A percentile compares a stretch with the other conserved stretches of the same genome.
Conservation (phyloP, 1,140 invertebrate species). For the Bombus ignitus region DNA sequence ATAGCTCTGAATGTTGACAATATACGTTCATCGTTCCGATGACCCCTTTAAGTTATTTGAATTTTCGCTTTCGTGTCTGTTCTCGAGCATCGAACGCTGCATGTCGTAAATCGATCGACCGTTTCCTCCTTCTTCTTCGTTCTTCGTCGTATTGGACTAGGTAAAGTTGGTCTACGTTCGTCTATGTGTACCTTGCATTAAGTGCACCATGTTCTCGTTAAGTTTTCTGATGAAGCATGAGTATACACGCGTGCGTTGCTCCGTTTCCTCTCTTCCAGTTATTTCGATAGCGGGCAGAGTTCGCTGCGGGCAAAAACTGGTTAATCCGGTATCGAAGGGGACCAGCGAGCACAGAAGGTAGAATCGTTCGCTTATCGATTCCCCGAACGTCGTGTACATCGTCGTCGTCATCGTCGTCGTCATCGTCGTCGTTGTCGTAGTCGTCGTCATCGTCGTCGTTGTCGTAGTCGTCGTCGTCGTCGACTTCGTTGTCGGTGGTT, state of each 20-base stretch:
- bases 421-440: background rate
- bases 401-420: background rate
- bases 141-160: background rate
- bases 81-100: no score
- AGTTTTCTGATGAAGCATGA: background rate
- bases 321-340: slow-evolving; percentile 35
- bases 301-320: slow-evolving; percentile 35
- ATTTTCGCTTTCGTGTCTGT: no score
- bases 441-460: background rate
- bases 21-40: no score
- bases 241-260: background rate
- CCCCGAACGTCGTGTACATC: background rate
- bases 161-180: background rate
- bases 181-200: background rate
- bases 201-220: background rate
- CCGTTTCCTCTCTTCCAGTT: background rate
- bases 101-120: no score
- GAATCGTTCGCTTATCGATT: slow-evolving; percentile 48
- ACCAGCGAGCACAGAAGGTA: background rate
- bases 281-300: slow-evolving; percentile 20
- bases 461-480: no score
- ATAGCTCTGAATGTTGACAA: no score
- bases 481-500: background rate
- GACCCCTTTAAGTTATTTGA: no score
- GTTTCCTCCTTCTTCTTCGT: background rate